A percentile compares a stretch with the other conserved stretches of the same genome.
Evolutionary conservation across 2,888 invertebrate genomes (phyloP).

Genomic region (Scaptodrosophila latifasciaeformis): DNA sequence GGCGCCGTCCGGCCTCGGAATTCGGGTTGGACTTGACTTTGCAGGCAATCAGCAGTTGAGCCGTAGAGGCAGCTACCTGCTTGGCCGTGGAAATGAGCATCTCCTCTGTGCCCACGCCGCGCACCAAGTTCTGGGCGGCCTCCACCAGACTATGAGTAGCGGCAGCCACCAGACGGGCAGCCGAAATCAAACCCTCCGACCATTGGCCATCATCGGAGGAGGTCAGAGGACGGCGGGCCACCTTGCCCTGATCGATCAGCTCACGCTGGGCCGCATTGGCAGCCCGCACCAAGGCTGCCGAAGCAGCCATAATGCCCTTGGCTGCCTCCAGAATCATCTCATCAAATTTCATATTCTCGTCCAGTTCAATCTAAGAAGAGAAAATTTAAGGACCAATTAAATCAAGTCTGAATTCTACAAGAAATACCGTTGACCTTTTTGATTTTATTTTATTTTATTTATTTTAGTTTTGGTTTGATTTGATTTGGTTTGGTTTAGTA

Average conservation of each 20-base stretch:
- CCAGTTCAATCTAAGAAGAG: constrained; percentile 74
- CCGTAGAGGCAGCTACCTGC: constrained; percentile 97
- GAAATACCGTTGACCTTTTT: constrained; percentile 25
- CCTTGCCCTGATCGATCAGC: constrained; percentile 93
- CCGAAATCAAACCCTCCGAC: constrained; percentile 97
- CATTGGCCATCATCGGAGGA: constrained; percentile 97
- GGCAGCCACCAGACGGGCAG: constrained; percentile 96
- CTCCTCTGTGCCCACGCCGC: constrained; percentile 94
- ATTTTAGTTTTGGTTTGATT: constrained; percentile 29
- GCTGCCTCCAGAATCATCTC: constrained; percentile 99
- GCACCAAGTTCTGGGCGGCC: constrained; percentile 96
- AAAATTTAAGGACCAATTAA: background rate
- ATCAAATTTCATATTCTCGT: constrained; percentile 97
- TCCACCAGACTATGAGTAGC: constrained; percentile 98
- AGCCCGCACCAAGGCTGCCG: constrained; percentile 96
- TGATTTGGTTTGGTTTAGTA: constrained; percentile 56
- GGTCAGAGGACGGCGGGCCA: constrained; percentile 85
- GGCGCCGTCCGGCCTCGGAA: constrained; percentile 92
- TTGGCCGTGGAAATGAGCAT: constrained; percentile 96
- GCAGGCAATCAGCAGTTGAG: constrained; percentile 97
- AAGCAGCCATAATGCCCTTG: constrained; percentile 97
- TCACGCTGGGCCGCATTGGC: constrained; percentile 98
- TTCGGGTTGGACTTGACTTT: constrained; percentile 99
- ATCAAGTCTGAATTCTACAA: background rate
- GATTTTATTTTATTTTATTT: constrained; percentile 4